A percentile compares a stretch with the other conserved stretches of the same genome.
Evolutionary conservation across 2,113 vertebrate genomes (phyloP).

Genomic region (Ptyas mucosa): DNA sequence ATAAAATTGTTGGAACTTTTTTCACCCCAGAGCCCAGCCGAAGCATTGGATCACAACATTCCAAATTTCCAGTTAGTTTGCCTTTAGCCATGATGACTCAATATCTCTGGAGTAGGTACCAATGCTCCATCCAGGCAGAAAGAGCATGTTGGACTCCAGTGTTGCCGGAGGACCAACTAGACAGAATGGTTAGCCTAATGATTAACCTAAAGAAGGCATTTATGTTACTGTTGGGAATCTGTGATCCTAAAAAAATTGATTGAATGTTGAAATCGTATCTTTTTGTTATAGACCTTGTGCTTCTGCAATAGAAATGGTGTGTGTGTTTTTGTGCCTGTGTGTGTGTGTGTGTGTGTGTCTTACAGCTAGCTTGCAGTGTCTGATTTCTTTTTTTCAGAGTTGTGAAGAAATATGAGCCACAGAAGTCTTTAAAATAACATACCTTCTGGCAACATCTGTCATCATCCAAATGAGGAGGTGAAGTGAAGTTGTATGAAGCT

Average conservation of each 20-base stretch:
- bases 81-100: neutral
- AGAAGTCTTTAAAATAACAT: constrained; percentile 59
- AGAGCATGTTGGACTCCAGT: neutral
- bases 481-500: constrained; percentile 38
- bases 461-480: constrained; percentile 44
- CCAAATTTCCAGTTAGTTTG: neutral
- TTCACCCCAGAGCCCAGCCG: neutral
- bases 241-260: neutral
- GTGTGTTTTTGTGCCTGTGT: too few species aligned
- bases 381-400: constrained; percentile 54
- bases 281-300: neutral
- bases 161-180: neutral
- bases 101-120: neutral
- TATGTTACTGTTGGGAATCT: neutral
- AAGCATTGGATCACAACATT: neutral
- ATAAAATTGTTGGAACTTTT: neutral
- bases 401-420: constrained; percentile 54
- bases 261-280: constrained; percentile 6
- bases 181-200: constrained; percentile 1
- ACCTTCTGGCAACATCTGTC: constrained; percentile 59
- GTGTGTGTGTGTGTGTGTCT: constrained; percentile 3
- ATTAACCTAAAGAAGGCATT: neutral
- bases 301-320: constrained; percentile 3
- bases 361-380: constrained; percentile 51
- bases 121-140: neutral